A percentile compares a stretch with the other conserved stretches of the same genome.
phyloP scores from a whole-genome alignment of 2,113 vertebrate genomes.

The Sterna hirundo region DNA sequence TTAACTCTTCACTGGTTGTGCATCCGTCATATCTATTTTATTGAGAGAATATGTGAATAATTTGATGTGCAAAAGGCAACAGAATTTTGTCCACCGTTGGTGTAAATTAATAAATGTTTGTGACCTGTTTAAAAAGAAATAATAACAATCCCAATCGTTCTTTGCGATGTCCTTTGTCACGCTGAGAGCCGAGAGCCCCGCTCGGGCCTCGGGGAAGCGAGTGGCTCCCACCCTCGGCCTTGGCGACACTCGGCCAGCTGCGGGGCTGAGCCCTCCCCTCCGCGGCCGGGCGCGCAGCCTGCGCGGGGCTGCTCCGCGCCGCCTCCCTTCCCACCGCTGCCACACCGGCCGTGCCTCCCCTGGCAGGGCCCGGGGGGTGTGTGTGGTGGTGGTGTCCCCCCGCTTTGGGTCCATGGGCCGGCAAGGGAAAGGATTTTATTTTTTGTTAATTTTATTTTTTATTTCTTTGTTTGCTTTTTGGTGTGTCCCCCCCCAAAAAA shows the following conservation, averaged over 20 bases:
- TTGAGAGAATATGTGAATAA: constrained; percentile 86
- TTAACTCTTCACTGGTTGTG: constrained; percentile 80
- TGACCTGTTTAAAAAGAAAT: constrained; percentile 76
- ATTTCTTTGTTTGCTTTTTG: not conserved
- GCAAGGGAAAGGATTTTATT: not conserved
- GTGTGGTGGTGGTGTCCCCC: not conserved
- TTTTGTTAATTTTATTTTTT: not conserved
- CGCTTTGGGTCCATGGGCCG: not conserved
- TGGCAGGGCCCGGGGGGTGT: not conserved
- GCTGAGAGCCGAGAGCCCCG: not conserved
- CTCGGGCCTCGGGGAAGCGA: constrained; percentile 12
- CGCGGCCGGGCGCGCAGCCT: not conserved
- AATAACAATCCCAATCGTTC: not conserved
- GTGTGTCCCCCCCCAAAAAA: not conserved
- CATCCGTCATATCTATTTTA: constrained; percentile 82
- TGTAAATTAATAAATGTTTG: constrained; percentile 97
- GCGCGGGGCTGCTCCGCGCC: not conserved
- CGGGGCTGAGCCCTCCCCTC: not conserved
- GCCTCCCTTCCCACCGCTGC: not conserved
- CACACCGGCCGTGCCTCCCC: not conserved
- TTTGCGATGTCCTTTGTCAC: constrained; percentile 64
- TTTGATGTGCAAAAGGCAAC: constrained; percentile 81
- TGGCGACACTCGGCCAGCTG: not conserved
- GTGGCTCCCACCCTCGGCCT: not conserved
- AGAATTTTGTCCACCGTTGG: constrained; percentile 82